Conservation (phyloP, 2,113 vertebrate genomes). For the Cavia aperea region DNA sequence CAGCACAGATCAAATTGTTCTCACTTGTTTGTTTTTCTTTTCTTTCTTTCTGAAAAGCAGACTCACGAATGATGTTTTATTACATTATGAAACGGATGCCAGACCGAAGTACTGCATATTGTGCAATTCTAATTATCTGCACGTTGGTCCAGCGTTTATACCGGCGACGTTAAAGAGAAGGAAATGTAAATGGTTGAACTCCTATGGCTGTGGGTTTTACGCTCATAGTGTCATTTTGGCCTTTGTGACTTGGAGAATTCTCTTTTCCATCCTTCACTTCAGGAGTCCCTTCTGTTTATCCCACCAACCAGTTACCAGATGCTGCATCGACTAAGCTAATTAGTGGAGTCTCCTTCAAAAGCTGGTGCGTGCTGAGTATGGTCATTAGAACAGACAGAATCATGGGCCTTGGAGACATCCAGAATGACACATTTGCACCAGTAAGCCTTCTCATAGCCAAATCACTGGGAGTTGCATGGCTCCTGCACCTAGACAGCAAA, state of each 20-base stretch:
- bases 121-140: conserved; percentile 64
- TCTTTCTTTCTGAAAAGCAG: conserved; percentile 65
- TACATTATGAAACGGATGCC: conserved; percentile 72
- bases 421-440: conserved; percentile 8
- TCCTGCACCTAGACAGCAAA: neutral
- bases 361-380: conserved; percentile 54
- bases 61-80: conserved; percentile 75
- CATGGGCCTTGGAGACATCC: conserved; percentile 2
- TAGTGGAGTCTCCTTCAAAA: conserved; percentile 61
- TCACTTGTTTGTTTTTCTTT: conserved; percentile 22
- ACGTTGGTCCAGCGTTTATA: conserved; percentile 58
- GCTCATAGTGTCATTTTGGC: conserved; percentile 62
- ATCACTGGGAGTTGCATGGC: neutral
- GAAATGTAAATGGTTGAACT: conserved; percentile 54
- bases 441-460: neutral
- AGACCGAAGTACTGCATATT: conserved; percentile 66
- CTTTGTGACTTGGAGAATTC: conserved; percentile 58
- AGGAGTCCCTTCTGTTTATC: conserved; percentile 62
- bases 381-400: conserved; percentile 57
- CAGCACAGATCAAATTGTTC: conserved; percentile 75
- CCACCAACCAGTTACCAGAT: conserved; percentile 68
- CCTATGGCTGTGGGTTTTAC: conserved; percentile 43
- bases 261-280: conserved; percentile 59
- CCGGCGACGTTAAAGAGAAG: conserved; percentile 53
- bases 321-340: conserved; percentile 55